phyloP scores from a whole-genome alignment of 2,113 vertebrate genomes.

The Saimiri boliviensis region DNA sequence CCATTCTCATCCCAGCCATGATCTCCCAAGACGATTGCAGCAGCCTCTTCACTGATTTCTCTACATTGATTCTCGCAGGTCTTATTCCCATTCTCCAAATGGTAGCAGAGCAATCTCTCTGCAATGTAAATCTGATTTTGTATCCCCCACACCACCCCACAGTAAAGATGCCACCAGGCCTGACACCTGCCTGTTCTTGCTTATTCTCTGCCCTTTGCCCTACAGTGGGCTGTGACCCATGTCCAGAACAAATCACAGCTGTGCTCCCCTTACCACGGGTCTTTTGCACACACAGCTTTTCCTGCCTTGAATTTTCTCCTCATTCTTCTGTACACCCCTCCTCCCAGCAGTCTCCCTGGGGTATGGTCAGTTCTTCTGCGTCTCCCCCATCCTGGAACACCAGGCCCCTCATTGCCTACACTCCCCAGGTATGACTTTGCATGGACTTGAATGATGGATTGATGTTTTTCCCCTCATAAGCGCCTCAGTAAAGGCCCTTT shows the following conservation, averaged over 20 bases:
- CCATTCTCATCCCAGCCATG: fast-evolving
- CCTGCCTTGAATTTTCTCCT: not conserved
- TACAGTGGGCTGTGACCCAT: fast-evolving
- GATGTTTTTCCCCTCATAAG: not conserved
- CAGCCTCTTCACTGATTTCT: not conserved
- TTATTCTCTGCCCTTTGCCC: not conserved
- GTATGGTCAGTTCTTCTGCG: not conserved
- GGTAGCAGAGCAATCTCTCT: not conserved
- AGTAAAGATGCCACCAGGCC: not conserved
- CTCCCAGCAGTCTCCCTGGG: not conserved
- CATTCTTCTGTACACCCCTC: fast-evolving
- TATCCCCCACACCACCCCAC: fast-evolving
- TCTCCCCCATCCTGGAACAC: too few species aligned
- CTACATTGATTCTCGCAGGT: not conserved
- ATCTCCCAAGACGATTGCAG: not conserved
- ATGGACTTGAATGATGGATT: too few species aligned
- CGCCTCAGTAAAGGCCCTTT: fast-evolving
- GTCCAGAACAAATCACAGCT: not conserved
- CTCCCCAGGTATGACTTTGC: not conserved
- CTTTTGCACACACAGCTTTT: not conserved
- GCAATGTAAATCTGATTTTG: not conserved
- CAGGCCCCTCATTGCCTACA: fast-evolving
- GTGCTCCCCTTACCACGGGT: fast-evolving
- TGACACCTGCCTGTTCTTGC: not conserved
- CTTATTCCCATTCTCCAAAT: not conserved